phyloP scores from a whole-genome alignment of 1,140 invertebrate genomes.

The Andrena cerasifolii region DNA sequence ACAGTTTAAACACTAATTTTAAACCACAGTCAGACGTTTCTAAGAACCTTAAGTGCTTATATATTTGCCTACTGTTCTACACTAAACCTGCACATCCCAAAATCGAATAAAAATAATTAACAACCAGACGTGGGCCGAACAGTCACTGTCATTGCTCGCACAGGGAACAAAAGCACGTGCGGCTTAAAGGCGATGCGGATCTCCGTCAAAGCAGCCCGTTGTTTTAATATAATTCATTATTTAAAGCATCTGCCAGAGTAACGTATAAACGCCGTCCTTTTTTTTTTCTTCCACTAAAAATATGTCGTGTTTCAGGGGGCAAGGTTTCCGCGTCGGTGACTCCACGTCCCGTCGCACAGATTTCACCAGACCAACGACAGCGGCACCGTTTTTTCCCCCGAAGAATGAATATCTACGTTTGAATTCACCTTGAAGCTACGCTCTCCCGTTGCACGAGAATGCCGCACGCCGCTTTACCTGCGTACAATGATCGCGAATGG shows the following conservation, averaged over 20 bases:
- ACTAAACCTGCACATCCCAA: too few species aligned
- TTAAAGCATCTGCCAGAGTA: too few species aligned
- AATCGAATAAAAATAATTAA: too few species aligned
- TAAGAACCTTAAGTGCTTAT: too few species aligned
- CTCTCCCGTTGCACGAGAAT: slow-evolving; percentile 40
- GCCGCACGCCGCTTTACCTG: slow-evolving; percentile 31
- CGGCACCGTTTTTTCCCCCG: slow-evolving; percentile 15
- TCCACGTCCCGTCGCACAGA: slow-evolving; percentile 1
- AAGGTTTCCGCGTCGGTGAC: slow-evolving; percentile 26
- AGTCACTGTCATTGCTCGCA: too few species aligned
- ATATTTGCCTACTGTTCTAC: too few species aligned
- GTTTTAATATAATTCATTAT: neutral
- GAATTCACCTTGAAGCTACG: slow-evolving; percentile 36
- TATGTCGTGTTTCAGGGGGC: neutral
- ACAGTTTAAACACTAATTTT: too few species aligned
- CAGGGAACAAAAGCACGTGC: too few species aligned
- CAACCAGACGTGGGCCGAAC: too few species aligned
- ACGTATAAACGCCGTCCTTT: neutral
- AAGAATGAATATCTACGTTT: slow-evolving; percentile 46
- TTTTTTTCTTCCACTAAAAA: neutral
- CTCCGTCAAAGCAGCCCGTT: too few species aligned
- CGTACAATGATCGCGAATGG: slow-evolving; percentile 45
- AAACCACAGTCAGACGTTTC: too few species aligned
- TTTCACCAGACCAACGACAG: slow-evolving; percentile 8
- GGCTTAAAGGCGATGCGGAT: neutral